A percentile compares a stretch with the other conserved stretches of the same genome.
Conservation (phyloP, 1,140 invertebrate species). For the Drosophila seguyi region DNA sequence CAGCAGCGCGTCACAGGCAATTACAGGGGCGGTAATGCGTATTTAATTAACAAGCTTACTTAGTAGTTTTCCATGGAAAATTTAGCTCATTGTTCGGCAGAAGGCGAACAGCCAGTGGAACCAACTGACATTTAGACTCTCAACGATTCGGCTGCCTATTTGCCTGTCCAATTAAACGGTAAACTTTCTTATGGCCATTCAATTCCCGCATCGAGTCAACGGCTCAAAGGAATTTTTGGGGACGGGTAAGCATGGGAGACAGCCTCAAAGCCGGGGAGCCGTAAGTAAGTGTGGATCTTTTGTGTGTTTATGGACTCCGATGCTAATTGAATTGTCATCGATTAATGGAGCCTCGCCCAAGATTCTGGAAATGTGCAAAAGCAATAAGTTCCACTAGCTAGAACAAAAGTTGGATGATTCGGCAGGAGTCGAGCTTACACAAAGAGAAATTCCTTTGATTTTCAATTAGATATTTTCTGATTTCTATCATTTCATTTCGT, state of each 20-base stretch:
- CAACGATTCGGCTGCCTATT: slow-evolving; percentile 50
- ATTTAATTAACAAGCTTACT: slow-evolving; percentile 83
- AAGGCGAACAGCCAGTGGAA: slow-evolving; percentile 17
- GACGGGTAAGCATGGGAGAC: neutral
- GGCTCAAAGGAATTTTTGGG: neutral
- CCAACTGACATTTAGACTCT: slow-evolving; percentile 45
- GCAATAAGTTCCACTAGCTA: slow-evolving; percentile 29
- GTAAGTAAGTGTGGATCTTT: slow-evolving; percentile 25
- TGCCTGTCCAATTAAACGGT: slow-evolving; percentile 73
- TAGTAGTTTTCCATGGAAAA: slow-evolving; percentile 80
- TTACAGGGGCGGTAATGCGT: slow-evolving; percentile 79
- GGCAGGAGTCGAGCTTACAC: slow-evolving; percentile 9
- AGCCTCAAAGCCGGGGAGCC: neutral
- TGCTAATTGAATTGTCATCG: slow-evolving; percentile 56
- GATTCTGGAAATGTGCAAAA: slow-evolving; percentile 16
- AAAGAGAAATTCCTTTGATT: neutral
- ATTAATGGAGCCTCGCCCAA: slow-evolving; percentile 34
- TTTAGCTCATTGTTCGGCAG: slow-evolving; percentile 67
- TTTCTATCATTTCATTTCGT: neutral
- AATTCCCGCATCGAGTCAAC: slow-evolving; percentile 29
- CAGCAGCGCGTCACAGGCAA: slow-evolving; percentile 74
- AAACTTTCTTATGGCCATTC: slow-evolving; percentile 71
- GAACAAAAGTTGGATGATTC: slow-evolving; percentile 2
- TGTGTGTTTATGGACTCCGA: slow-evolving; percentile 37
- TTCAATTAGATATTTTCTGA: neutral